These are phyloP conservation scores for Gnathochromis pfefferi DNA, from an alignment of 2,113 vertebrate species.

Conservation along the genomic window DNA sequence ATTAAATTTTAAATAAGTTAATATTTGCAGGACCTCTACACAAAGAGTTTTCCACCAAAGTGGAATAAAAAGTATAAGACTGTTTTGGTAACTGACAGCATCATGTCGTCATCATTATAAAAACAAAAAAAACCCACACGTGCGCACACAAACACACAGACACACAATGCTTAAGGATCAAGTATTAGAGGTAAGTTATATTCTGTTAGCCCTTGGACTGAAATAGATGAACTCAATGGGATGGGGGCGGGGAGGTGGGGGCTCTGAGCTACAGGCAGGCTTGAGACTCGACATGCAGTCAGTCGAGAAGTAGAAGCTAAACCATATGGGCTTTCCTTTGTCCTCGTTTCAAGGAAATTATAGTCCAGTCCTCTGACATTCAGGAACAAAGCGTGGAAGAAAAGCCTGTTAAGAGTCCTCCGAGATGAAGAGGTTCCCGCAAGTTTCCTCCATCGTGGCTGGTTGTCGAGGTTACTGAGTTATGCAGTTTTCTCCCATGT, in stretches of 20 bases:
- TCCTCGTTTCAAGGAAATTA: slow-evolving; percentile 30
- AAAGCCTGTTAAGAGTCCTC: background rate
- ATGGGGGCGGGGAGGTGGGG: background rate
- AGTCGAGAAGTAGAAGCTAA: slow-evolving; percentile 19
- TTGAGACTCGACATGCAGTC: slow-evolving; percentile 9
- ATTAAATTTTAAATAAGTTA: slow-evolving; percentile 54
- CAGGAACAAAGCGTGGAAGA: background rate
- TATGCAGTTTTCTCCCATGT: slow-evolving; percentile 98
- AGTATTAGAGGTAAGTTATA: slow-evolving; percentile 65
- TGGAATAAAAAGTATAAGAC: slow-evolving; percentile 49
- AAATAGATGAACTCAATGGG: slow-evolving; percentile 47
- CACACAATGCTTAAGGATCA: slow-evolving; percentile 50
- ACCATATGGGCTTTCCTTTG: slow-evolving; percentile 44
- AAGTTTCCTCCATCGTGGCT: background rate
- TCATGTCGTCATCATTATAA: background rate
- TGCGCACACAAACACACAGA: background rate
- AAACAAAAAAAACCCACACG: background rate
- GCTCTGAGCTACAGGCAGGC: slow-evolving; percentile 40
- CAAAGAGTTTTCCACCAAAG: slow-evolving; percentile 9
- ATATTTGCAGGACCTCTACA: slow-evolving; percentile 36
- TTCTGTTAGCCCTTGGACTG: slow-evolving; percentile 63
- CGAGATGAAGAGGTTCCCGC: background rate
- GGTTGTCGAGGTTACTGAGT: slow-evolving; percentile 62
- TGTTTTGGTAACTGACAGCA: slow-evolving; percentile 54
- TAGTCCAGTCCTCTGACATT: slow-evolving; percentile 36